Conservation (phyloP, 2,113 vertebrate genomes). For the Zapornia atra region DNA sequence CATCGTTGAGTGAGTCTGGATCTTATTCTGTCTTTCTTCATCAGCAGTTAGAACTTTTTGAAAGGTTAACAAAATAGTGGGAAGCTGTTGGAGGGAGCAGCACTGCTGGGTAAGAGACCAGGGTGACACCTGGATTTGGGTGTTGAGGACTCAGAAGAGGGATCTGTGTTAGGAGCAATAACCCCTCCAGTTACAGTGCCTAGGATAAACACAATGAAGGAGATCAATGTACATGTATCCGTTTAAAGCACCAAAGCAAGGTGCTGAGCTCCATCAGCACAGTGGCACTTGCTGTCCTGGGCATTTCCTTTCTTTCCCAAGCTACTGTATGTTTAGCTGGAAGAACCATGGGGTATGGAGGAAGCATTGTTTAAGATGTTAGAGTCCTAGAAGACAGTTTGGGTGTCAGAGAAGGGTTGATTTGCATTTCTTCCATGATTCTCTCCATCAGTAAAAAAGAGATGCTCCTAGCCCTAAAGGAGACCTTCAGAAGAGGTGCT, state of each 20-base stretch:
- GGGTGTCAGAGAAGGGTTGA: background rate
- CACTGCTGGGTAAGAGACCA: background rate
- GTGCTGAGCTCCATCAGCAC: background rate
- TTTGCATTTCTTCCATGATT: fast-evolving
- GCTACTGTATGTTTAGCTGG: background rate
- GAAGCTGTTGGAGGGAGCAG: background rate
- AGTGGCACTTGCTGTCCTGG: background rate
- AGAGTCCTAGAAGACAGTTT: background rate
- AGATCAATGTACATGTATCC: background rate
- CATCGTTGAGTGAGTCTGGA: background rate
- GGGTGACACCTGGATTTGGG: background rate
- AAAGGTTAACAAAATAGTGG: background rate
- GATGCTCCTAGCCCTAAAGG: background rate
- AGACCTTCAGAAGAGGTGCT: background rate
- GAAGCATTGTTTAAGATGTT: background rate
- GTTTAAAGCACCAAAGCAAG: background rate
- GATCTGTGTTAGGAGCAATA: background rate
- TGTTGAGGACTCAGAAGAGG: background rate
- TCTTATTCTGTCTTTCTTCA: background rate
- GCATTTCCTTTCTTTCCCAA: background rate
- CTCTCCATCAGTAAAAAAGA: background rate
- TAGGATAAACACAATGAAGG: background rate
- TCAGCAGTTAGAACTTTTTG: background rate
- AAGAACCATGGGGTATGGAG: background rate
- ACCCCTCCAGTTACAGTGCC: background rate